Percentiles rank a stretch among this genome's conserved stretches.
phyloP scores from a whole-genome alignment of 2,888 invertebrate species.

The Petrophora chlorosata region DNA sequence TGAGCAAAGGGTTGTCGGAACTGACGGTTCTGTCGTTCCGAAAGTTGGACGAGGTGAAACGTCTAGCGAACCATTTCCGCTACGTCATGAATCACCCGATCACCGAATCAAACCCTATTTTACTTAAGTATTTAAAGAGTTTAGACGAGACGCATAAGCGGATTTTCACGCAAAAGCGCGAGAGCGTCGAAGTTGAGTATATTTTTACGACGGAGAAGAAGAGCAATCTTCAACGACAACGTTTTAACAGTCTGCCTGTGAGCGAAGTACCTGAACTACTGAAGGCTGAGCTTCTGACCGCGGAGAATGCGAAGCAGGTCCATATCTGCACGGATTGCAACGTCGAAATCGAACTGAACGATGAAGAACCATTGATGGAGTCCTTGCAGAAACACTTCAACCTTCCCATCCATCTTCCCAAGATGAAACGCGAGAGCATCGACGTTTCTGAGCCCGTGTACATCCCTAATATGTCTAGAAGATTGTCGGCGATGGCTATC shows the following conservation, averaged over 20 bases:
- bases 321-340: slow-evolving; percentile 77
- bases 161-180: slow-evolving; percentile 65
- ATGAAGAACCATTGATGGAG: slow-evolving; percentile 75
- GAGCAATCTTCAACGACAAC: slow-evolving; percentile 69
- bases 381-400: slow-evolving; percentile 74
- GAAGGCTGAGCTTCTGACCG: slow-evolving; percentile 64
- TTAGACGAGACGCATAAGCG: slow-evolving; percentile 63
- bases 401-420: slow-evolving; percentile 67
- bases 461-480: slow-evolving; percentile 73
- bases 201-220: slow-evolving; percentile 78
- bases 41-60: slow-evolving; percentile 68
- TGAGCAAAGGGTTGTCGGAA: slow-evolving; percentile 55
- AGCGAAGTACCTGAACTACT: slow-evolving; percentile 75
- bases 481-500: slow-evolving; percentile 67
- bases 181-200: slow-evolving; percentile 73
- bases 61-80: slow-evolving; percentile 66
- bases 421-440: slow-evolving; percentile 71
- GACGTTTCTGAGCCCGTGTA: slow-evolving; percentile 73
- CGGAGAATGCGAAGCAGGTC: slow-evolving; percentile 68
- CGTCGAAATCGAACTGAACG: slow-evolving; percentile 71
- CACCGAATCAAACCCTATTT: slow-evolving; percentile 55
- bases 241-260: slow-evolving; percentile 76
- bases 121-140: slow-evolving; percentile 60
- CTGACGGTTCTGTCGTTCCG: slow-evolving; percentile 70
- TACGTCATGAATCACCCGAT: slow-evolving; percentile 64